A percentile compares a stretch with the other conserved stretches of the same genome.
phyloP scores from a whole-genome alignment of 2,888 invertebrate genomes.

The Agrotis exclamationis region DNA sequence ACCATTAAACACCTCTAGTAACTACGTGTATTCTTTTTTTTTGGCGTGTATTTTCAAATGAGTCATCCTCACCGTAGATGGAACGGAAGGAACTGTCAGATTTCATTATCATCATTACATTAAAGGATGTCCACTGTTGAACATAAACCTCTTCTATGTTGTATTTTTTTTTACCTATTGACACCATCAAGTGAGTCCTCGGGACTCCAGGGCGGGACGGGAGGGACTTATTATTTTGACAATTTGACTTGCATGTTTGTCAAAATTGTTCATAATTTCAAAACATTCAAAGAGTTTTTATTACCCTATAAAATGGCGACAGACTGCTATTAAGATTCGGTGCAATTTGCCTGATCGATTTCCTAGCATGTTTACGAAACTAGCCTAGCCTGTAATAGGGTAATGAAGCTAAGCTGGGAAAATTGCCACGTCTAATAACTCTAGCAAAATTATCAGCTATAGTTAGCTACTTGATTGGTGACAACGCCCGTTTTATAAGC shows the following conservation, averaged over 20 bases:
- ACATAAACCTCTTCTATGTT: too few species aligned
- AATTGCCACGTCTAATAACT: slow-evolving; percentile 61
- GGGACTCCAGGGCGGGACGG: too few species aligned
- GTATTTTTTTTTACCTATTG: too few species aligned
- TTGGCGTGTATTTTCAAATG: too few species aligned
- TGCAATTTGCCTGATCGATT: slow-evolving; percentile 69
- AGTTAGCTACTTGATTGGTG: slow-evolving; percentile 33
- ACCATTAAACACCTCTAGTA: neutral
- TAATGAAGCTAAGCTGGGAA: slow-evolving; percentile 69
- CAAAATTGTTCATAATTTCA: neutral
- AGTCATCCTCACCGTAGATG: too few species aligned
- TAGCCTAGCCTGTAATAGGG: slow-evolving; percentile 64
- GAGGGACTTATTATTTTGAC: too few species aligned
- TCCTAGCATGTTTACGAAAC: slow-evolving; percentile 72
- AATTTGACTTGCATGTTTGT: too few species aligned
- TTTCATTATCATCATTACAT: too few species aligned
- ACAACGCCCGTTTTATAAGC: slow-evolving; percentile 70
- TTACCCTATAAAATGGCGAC: slow-evolving; percentile 35
- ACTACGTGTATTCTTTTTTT: too few species aligned
- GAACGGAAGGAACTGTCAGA: too few species aligned
- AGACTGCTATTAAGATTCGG: slow-evolving; percentile 58
- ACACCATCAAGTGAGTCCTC: too few species aligned
- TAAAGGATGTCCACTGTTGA: too few species aligned
- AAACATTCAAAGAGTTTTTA: slow-evolving; percentile 31
- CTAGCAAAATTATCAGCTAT: slow-evolving; percentile 65